A percentile compares a stretch with the other conserved stretches of the same genome.
Evolutionary conservation across 2,888 invertebrate species (phyloP).

Genomic region (Dasysyrphus tricinctus): DNA sequence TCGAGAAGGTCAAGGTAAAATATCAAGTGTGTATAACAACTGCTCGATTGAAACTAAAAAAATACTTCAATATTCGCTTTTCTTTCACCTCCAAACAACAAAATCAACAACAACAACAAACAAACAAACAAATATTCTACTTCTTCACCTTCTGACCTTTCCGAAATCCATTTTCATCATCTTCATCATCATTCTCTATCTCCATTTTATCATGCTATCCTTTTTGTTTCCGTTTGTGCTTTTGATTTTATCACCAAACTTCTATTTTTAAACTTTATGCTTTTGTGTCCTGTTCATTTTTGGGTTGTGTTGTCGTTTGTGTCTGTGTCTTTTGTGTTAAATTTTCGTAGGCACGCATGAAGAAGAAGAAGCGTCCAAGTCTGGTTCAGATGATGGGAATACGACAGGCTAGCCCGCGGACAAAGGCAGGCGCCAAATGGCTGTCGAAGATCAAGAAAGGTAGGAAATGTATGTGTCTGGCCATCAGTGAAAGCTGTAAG

Average conservation of each 20-base stretch:
- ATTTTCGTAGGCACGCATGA: constrained; percentile 85
- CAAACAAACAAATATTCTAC: constrained; percentile 36
- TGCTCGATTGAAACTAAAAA: constrained; percentile 75
- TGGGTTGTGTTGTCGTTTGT: constrained; percentile 63
- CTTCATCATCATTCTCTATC: constrained; percentile 23
- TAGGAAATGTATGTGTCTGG: constrained; percentile 86
- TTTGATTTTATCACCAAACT: constrained; percentile 28
- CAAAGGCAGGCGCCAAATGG: constrained; percentile 95
- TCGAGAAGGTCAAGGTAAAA: constrained; percentile 90
- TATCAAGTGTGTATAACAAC: constrained; percentile 79
- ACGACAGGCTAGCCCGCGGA: constrained; percentile 90
- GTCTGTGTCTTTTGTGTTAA: constrained; percentile 71
- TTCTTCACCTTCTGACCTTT: constrained; percentile 72
- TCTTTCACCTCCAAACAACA: constrained; percentile 29
- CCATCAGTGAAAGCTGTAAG: constrained; percentile 60
- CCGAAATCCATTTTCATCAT: constrained; percentile 65
- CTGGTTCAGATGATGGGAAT: constrained; percentile 92
- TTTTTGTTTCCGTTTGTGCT: constrained; percentile 30
- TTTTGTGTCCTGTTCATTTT: constrained; percentile 62
- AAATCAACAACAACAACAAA: constrained; percentile 19
- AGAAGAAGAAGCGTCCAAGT: constrained; percentile 91
- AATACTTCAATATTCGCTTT: constrained; percentile 45
- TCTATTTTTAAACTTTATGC: constrained; percentile 32
- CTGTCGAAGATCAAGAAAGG: constrained; percentile 93
- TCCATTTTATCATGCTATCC: constrained; percentile 56